phyloP scores from a whole-genome alignment of 35 echinoderm and acorn worm genomes.

The Hemicentrotus pulcherrimus region DNA sequence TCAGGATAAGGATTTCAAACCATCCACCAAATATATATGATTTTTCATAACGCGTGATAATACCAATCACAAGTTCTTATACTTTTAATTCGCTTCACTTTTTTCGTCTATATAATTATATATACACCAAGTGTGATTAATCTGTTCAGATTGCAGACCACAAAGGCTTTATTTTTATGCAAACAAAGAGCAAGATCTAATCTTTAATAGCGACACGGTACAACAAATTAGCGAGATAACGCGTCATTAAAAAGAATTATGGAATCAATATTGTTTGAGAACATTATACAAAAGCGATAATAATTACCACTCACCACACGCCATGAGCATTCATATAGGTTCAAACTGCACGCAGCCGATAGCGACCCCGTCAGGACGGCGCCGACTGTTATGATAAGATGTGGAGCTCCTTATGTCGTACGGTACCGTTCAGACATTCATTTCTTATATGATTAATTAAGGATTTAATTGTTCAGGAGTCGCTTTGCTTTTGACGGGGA shows the following conservation, averaged over 20 bases:
- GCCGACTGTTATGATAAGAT: neutral
- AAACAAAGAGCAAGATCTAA: neutral
- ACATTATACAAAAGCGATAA: constrained; percentile 4
- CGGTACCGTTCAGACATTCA: neutral
- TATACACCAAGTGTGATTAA: neutral
- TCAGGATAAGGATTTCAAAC: no score
- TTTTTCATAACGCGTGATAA: no score
- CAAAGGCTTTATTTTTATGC: neutral
- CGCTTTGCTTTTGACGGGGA: neutral
- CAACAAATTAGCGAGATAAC: constrained; percentile 12
- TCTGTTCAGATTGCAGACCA: neutral
- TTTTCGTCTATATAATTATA: neutral
- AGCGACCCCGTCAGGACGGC: neutral
- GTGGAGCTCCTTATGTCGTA: neutral
- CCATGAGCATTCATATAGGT: neutral
- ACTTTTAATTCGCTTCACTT: no score
- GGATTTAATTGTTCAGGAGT: neutral
- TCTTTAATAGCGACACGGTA: neutral
- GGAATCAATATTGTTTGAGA: constrained; percentile 13
- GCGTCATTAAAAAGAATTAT: constrained; percentile 13
- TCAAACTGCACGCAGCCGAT: neutral
- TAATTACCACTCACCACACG: neutral
- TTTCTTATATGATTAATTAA: neutral
- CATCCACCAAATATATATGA: no score
- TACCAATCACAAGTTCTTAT: no score